Percentiles rank a stretch among this genome's conserved stretches.
Conservation (phyloP, 2,113 vertebrate species). For the Lepus europaeus region DNA sequence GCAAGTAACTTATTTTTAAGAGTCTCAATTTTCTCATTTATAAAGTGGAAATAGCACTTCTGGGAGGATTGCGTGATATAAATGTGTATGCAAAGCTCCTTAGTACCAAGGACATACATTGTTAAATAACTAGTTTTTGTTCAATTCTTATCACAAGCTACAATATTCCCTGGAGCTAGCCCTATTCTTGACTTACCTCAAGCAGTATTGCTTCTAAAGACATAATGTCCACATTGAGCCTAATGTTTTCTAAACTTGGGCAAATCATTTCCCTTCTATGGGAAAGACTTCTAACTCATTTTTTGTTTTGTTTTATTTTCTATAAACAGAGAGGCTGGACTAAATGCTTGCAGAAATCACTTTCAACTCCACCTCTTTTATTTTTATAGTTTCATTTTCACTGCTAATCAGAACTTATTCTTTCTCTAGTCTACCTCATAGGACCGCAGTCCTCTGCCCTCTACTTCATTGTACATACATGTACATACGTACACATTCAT, state of each 20-base stretch:
- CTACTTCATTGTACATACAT: no score
- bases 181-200: not conserved
- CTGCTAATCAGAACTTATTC: not conserved
- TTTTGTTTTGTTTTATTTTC: not conserved
- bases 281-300: not conserved
- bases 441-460: not conserved
- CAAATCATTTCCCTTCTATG: not conserved
- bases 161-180: not conserved
- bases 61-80: not conserved
- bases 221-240: not conserved
- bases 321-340: not conserved
- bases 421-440: not conserved
- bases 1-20: not conserved
- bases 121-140: not conserved
- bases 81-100: not conserved
- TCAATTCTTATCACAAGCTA: not conserved
- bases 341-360: not conserved
- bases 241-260: not conserved
- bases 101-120: not conserved
- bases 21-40: not conserved
- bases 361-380: not conserved
- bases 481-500: not conserved
- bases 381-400: not conserved
- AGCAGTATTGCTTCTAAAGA: conserved; percentile 19
- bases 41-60: not conserved